phyloP scores from a whole-genome alignment of 2,888 invertebrate species.

The Suillia variegata region DNA sequence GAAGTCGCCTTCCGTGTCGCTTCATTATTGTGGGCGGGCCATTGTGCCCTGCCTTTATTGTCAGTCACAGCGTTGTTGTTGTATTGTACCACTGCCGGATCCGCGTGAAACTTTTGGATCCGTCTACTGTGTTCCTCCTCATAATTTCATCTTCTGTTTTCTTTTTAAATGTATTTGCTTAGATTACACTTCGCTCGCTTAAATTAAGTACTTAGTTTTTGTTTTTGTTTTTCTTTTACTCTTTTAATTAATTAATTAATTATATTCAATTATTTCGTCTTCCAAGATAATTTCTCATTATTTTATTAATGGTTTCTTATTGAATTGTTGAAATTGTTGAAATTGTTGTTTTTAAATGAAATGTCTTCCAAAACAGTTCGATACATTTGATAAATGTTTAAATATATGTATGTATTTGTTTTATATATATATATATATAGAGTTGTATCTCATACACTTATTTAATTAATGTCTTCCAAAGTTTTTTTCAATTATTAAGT shows the following conservation, averaged over 20 bases:
- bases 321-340: constrained; percentile 32
- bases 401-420: constrained; percentile 27
- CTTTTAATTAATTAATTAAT: too few relatives aligned
- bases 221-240: not conserved
- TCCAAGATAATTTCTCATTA: constrained; percentile 41
- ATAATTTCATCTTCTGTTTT: constrained; percentile 44
- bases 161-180: constrained; percentile 8
- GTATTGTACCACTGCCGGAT: constrained; percentile 31
- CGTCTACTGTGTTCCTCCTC: constrained; percentile 17
- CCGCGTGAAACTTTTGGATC: constrained; percentile 16
- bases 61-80: constrained; percentile 61
- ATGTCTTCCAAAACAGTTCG: constrained; percentile 50
- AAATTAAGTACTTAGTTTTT: constrained; percentile 17
- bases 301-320: constrained; percentile 4
- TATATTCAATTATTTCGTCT: constrained; percentile 46
- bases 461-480: constrained; percentile 48
- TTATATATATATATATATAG: constrained; percentile 39
- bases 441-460: constrained; percentile 47
- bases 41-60: constrained; percentile 51
- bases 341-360: constrained; percentile 38
- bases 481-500: constrained; percentile 14
- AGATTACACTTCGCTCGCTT: constrained; percentile 6
- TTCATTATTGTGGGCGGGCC: too few relatives aligned
- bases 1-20: too few relatives aligned
- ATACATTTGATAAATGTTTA: too few relatives aligned